phyloP scores from a whole-genome alignment of 1,140 invertebrate genomes.

The Leucophenga varia region DNA sequence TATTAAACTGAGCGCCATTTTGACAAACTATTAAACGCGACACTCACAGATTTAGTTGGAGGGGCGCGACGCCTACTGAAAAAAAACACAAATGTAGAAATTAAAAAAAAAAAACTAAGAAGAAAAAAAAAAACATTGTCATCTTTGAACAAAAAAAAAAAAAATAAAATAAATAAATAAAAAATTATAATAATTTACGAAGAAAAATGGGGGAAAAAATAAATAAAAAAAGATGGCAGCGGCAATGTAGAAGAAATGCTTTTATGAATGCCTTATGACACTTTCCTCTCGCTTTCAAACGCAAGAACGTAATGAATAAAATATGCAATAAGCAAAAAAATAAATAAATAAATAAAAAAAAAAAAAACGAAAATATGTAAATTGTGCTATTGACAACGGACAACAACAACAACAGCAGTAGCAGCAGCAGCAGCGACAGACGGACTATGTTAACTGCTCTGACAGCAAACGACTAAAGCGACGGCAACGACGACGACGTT shows the following conservation, averaged over 20 bases:
- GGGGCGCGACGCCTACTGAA: conserved; percentile 3
- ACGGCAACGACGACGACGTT: too few relatives aligned
- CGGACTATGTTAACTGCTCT: not conserved
- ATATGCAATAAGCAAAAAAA: conserved; percentile 49
- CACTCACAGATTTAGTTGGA: too few relatives aligned
- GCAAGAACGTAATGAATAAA: conserved; percentile 50
- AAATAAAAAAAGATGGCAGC: conserved; percentile 23
- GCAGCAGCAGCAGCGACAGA: not conserved
- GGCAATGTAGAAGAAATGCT: conserved; percentile 14
- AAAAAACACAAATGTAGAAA: conserved; percentile 3
- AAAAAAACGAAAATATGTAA: conserved; percentile 46
- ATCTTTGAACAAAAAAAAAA: conserved; percentile 21
- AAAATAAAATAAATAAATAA: conserved; percentile 10
- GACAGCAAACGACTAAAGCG: too few relatives aligned
- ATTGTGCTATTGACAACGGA: conserved; percentile 30
- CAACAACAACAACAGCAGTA: conserved; percentile 16
- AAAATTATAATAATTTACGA: too few relatives aligned
- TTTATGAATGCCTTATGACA: conserved; percentile 44
- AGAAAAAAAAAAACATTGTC: conserved; percentile 21
- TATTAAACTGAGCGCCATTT: too few relatives aligned
- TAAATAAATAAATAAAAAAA: conserved; percentile 50
- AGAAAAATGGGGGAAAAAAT: too few relatives aligned
- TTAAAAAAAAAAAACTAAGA: not conserved
- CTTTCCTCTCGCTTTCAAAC: conserved; percentile 30
- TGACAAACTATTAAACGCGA: conserved; percentile 10